Percentiles rank a stretch among this genome's conserved stretches.
phyloP scores from a whole-genome alignment of 2,113 vertebrate genomes.

The Amblyornis subalaris region DNA sequence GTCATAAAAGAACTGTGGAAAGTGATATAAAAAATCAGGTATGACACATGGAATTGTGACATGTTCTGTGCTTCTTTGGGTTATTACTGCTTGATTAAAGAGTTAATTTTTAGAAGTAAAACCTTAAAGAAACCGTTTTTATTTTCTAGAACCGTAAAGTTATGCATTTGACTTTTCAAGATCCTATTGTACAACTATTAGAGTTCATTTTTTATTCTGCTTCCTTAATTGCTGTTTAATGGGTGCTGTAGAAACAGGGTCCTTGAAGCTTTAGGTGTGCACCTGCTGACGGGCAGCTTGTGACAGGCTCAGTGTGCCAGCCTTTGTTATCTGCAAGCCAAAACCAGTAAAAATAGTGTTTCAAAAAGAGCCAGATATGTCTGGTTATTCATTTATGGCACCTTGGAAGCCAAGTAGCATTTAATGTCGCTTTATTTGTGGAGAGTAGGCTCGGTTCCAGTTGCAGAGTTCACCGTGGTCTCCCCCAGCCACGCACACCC shows the following conservation, averaged over 20 bases:
- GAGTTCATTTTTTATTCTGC: accelerated
- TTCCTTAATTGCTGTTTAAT: background rate
- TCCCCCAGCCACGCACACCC: accelerated
- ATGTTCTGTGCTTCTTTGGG: background rate
- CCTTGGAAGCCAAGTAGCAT: background rate
- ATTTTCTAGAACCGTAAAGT: background rate
- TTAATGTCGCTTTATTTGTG: accelerated
- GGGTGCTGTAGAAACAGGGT: background rate
- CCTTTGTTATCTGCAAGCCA: background rate
- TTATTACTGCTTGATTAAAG: background rate
- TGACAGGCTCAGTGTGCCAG: background rate
- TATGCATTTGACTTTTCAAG: background rate
- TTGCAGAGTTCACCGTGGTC: background rate
- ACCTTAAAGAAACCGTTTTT: background rate
- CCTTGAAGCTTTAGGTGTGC: background rate
- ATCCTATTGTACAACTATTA: background rate
- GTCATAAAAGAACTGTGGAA: background rate
- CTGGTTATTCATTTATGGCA: background rate
- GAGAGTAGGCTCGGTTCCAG: background rate
- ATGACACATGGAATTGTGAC: background rate
- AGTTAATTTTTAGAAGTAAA: background rate
- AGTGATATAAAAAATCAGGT: background rate
- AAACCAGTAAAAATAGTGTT: background rate
- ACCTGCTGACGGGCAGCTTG: accelerated
- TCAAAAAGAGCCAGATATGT: accelerated